Base-by-base conservation (phyloP, 2,113 vertebrate species). In the Beaufortia kweichowensis region DNA sequence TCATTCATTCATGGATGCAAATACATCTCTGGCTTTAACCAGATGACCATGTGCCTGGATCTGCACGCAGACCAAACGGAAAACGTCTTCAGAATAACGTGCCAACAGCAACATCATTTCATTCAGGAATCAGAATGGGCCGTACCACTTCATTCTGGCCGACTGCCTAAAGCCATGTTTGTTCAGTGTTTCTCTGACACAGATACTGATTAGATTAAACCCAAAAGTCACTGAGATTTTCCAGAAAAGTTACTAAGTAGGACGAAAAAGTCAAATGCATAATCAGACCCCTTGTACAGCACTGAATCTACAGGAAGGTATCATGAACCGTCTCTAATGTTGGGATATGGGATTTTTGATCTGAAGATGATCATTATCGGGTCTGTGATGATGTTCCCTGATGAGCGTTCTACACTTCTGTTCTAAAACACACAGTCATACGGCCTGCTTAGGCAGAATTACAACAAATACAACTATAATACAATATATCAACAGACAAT, bases 21-120 rank as follows among this genome's bases (percentile, higher is more conserved):
- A 60, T 66, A 84, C 85, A 88, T 79, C 80, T 84, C 69, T 46
- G 14, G 71, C 75, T 78, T 81, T 73, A 73, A 85, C 85, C 83
- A 68, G 79, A 83, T 80, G 83, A 86, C 81, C 81, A 78, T 26
- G 67, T 15, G 67, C 59, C n/a, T 73, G 64, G 77, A 81, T 87
- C 85, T 81, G 79, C 84, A 84, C 70, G 71, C 17, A 57, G 65
- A 60, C 56, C 79, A 72, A 55, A 85, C 82, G 63, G 73, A 80
- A 84, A 86, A 57, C 68, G 71, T 84, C 79, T 86, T 85, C 84
- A 60, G 81, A 85, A 76, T 33, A 29, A 35, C 0, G 71, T 50
- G 86, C 89, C 86, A 88, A 88, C 83, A 87, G 87, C 85, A 88
- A 90, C 86, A 90, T 77, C 80, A 59, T 72, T 83, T 81, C 29